Evolutionary conservation across 1,140 invertebrate species (phyloP).

Genomic region (Drosophila sp.): DNA sequence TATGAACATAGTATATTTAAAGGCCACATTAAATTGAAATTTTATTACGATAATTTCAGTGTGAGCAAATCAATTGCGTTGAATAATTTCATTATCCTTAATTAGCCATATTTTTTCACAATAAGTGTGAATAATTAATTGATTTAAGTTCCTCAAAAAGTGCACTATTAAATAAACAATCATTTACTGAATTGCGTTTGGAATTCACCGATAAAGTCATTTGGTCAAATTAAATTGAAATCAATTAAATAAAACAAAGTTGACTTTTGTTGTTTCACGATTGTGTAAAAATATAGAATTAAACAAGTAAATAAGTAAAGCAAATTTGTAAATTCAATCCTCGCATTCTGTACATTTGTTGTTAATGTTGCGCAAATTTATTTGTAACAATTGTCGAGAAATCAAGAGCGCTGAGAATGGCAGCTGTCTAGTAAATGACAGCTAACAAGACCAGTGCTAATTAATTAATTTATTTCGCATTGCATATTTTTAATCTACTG

Average conservation of each 20-base stretch:
- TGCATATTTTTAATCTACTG: slow-evolving; percentile 48
- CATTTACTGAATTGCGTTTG: slow-evolving; percentile 17
- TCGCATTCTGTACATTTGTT: neutral
- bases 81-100: slow-evolving; percentile 27
- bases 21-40: neutral
- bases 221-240: slow-evolving; percentile 34
- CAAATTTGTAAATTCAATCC: slow-evolving; percentile 15
- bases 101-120: neutral
- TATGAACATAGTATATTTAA: neutral
- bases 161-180: slow-evolving; percentile 17
- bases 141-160: slow-evolving; percentile 28
- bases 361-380: slow-evolving; percentile 22
- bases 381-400: slow-evolving; percentile 24
- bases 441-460: slow-evolving; percentile 50
- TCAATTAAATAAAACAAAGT: slow-evolving; percentile 28
- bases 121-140: slow-evolving; percentile 26
- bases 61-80: neutral
- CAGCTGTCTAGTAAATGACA: neutral
- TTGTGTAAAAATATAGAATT: slow-evolving; percentile 1
- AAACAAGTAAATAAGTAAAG: slow-evolving; percentile 15
- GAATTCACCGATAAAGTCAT: slow-evolving; percentile 5
- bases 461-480: slow-evolving; percentile 70
- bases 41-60: too few species aligned
- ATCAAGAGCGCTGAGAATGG: slow-evolving; percentile 11
- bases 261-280: neutral